Base-by-base conservation (phyloP, 2,888 invertebrate species). In the Sisyra nigra region DNA sequence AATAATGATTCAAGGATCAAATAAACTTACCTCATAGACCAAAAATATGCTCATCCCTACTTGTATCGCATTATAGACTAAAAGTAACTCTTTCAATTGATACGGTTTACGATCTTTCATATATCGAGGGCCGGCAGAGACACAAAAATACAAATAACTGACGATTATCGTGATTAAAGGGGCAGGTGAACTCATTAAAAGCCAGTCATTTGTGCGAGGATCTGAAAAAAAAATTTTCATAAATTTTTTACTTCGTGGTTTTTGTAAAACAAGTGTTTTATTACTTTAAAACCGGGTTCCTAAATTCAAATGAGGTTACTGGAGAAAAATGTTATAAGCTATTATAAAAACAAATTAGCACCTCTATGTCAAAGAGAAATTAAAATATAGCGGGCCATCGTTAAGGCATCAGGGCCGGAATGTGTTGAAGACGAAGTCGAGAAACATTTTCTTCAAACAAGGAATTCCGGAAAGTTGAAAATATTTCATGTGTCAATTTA, bases 81-180 rank as follows among this genome's bases (percentile, higher is more conserved):
- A 68, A 53, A 93, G 66, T 1, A 82, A 69, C 51, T 76, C 77
- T 53, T 84, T 77, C 30, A 93, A 61, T 52, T 86, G 76, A 57
- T 79, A 82, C 1, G 92, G 85, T 56, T 87, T 81, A 51, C 86
- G 71, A 57, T 87, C 76, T 48, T 76, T 75, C 93, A 93, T 93
- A 52, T 81, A 77, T 47, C 71, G 68, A 0, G 92, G 92, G 1
- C 92, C 91, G 69, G 83, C 80, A 49, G 72, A 75, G n/a, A 75
- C 55, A 10, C 81, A 76, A 58, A 83, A 80, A 57, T 78, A 78
- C 37, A 80, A 61, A 55, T 83, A 84, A 36, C 76, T 63, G 13
- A 67, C 66, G 46, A 83, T 56, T 41, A 83, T 76, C 43, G 72
- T 71, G 15, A 76, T 53, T 2, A 79, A 72, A 0, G 83, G 81